Evolutionary conservation across 2,797 vertebrate species (phyloP), one percentile per base, ranked within the genome.

Genomic region (Argya squamiceps): DNA sequence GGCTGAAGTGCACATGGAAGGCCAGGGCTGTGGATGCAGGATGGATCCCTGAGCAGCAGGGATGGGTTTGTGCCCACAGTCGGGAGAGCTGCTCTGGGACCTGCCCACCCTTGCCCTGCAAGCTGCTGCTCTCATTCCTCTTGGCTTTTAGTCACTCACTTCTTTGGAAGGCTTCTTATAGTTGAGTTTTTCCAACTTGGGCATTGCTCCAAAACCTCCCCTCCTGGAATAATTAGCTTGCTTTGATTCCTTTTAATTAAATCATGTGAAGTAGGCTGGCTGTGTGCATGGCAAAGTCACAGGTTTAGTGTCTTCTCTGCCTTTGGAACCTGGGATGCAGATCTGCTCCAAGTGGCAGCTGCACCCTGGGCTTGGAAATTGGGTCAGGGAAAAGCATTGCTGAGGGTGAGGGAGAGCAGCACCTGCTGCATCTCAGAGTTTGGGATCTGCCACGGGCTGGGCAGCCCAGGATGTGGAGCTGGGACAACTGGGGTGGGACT

Each of bases 241-340:
- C 92, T 92, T 95, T 84, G 89, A 84, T 79, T 87, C 70, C 80
- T 89, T 81, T 75, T 93, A 87, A 91, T 93, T 84, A 87, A 92
- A 84, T 82, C 70, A 32, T 6, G 46, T 59, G 82, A 64, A 89
- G 94, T 17, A 58, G 83, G 73, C 87, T 84, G 89, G 3, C 77
- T 56, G 78, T 30, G 81, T n/a, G 63, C 59, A 3, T 7, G 58
- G 69, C 70, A 49, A 3, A 41, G 58, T 37, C 78, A 9, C 34
- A 3, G 62, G 41, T 84, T 91, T 52, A 11, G 8, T 5, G 21
- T 52, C 3, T 60, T n/a, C 71, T 62, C 52, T 74, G 71, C 49
- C 0, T 22, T 84, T 75, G 82, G 84, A 75, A 78, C 14, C 36
- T 11, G 74, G 56, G 76, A n/a, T 84, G 79, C 83, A 39, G 14